Conservation (phyloP, 1,140 invertebrate genomes). For the Aphis craccivora region DNA sequence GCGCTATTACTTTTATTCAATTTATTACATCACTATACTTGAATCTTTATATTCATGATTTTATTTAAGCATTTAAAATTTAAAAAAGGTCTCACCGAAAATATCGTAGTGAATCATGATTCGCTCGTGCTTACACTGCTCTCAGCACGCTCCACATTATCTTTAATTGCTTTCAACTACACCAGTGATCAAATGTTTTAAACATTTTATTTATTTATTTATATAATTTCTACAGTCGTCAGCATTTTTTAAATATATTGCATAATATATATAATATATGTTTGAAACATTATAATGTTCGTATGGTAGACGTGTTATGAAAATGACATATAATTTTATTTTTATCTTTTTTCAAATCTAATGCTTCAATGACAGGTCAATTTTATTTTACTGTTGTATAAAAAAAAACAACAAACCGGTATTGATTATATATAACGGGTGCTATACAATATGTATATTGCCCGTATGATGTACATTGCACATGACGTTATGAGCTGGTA, state of each 20-base stretch:
- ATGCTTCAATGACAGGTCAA: background rate
- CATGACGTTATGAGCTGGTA: background rate
- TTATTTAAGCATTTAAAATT: background rate
- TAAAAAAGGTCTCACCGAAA: background rate
- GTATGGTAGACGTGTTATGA: too few relatives aligned
- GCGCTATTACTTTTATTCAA: background rate
- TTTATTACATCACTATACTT: background rate
- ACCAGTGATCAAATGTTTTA: background rate
- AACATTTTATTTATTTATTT: background rate
- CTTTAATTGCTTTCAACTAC: background rate
- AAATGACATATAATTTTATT: background rate
- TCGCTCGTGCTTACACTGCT: background rate
- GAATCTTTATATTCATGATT: background rate
- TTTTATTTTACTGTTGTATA: background rate
- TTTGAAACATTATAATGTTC: background rate
- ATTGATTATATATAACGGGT: background rate
- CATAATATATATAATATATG: too few relatives aligned
- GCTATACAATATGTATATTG: background rate
- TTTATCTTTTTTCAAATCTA: background rate
- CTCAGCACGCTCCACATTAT: background rate
- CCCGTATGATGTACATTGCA: background rate
- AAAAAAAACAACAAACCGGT: background rate
- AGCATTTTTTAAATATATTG: background rate
- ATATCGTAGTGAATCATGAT: background rate
- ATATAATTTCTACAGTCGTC: background rate